These are phyloP conservation scores for Catalaphyllia jardinei DNA, from an alignment of 64 coral and sea anemone genomes.

Conservation along the genomic window DNA sequence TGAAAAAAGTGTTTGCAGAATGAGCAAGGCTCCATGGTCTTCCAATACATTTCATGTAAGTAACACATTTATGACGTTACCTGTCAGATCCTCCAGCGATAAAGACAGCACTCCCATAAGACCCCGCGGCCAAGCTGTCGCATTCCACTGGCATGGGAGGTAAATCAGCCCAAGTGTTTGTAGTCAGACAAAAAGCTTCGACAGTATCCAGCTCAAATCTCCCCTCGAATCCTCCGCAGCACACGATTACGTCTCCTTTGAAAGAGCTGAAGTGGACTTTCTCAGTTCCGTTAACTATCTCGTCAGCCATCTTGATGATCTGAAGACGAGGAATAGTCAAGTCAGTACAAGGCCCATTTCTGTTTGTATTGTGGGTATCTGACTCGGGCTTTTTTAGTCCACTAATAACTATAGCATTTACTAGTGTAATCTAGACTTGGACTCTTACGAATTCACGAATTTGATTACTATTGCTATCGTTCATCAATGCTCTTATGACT, in stretches of 20 bases:
- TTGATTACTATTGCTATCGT: no score
- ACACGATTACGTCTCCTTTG: constrained; percentile 70
- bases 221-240: constrained; percentile 66
- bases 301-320: constrained; percentile 1
- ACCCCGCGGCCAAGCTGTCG: constrained; percentile 70
- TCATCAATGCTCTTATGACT: no score
- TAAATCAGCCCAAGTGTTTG: constrained; percentile 46
- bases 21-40: no score
- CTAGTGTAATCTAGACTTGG: no score
- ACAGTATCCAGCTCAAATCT: constrained; percentile 52
- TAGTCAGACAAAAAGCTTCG: constrained; percentile 52
- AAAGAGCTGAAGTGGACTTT: constrained; percentile 20
- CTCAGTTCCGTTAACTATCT: constrained; percentile 8
- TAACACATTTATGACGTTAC: neutral
- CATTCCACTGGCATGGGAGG: constrained; percentile 69
- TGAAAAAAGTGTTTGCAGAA: no score
- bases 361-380: no score
- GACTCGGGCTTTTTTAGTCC: no score
- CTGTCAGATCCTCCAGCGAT: constrained; percentile 63
- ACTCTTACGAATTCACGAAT: no score
- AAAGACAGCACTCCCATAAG: constrained; percentile 56
- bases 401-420: no score
- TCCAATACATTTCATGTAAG: neutral
- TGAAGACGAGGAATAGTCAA: neutral
- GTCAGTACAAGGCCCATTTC: neutral